Evolutionary conservation across 2,888 invertebrate species (phyloP).

Genomic region (Pogonocherus hispidulus): DNA sequence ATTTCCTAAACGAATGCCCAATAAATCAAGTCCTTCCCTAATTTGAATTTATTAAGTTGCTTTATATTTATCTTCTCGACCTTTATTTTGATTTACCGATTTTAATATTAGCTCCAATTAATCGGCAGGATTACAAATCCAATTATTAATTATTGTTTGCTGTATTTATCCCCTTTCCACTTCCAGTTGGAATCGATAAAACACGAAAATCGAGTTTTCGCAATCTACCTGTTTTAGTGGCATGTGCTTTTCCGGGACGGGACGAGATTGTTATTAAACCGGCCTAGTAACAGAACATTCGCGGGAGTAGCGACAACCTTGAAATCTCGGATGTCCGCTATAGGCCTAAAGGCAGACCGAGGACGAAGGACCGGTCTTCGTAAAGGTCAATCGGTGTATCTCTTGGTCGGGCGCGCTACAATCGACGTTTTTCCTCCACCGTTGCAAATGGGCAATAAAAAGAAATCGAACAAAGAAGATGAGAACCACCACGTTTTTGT

Average conservation of each 20-base stretch:
- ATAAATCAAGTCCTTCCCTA: too few relatives aligned
- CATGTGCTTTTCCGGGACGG: constrained; percentile 13
- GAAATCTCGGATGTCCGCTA: constrained; percentile 43
- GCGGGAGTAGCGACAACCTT: constrained; percentile 42
- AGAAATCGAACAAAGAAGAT: constrained; percentile 5
- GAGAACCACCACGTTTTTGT: background rate
- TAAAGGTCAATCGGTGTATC: constrained; percentile 15
- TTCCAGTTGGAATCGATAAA: background rate
- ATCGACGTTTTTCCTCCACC: constrained; percentile 19
- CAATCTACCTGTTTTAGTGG: background rate
- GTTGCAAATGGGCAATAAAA: background rate
- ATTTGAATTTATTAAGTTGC: too few relatives aligned
- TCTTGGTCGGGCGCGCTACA: background rate
- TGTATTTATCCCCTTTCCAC: background rate
- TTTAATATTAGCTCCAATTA: background rate
- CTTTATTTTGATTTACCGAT: too few relatives aligned
- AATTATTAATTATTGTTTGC: background rate
- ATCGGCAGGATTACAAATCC: background rate
- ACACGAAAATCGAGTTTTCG: constrained; percentile 1
- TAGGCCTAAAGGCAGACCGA: constrained; percentile 33
- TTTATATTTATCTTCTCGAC: too few relatives aligned
- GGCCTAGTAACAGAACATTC: constrained; percentile 26
- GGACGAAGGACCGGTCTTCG: constrained; percentile 20
- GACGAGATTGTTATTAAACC: background rate
- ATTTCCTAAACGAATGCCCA: too few relatives aligned